Evolutionary conservation across 2,113 vertebrate species (phyloP).

Genomic region (Erpornis zantholeuca): DNA sequence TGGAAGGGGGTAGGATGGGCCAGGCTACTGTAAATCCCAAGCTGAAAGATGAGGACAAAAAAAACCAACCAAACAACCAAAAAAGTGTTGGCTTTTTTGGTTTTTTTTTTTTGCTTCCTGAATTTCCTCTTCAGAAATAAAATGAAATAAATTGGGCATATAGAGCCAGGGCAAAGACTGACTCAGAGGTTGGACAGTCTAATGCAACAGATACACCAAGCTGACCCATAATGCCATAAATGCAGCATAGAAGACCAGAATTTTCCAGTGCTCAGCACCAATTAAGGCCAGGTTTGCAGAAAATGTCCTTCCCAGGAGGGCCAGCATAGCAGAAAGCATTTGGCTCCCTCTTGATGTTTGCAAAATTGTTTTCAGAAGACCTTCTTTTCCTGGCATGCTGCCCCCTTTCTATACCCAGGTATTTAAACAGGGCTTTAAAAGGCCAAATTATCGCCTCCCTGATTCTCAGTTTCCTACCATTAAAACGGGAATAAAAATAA

Average conservation of each 20-base stretch:
- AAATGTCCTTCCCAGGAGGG: constrained; percentile 27
- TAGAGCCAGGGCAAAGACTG: background rate
- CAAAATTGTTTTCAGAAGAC: constrained; percentile 38
- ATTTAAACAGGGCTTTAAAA: constrained; percentile 2
- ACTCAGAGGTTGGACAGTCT: background rate
- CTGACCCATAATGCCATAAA: constrained; percentile 1
- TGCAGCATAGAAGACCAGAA: background rate
- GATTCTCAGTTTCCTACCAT: background rate
- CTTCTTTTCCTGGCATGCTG: constrained; percentile 2
- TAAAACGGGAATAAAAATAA: background rate
- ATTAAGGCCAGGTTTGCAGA: constrained; percentile 47
- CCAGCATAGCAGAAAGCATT: constrained; percentile 16
- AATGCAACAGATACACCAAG: background rate
- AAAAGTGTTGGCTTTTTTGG: too few species aligned
- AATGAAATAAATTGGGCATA: background rate
- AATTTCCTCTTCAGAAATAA: background rate
- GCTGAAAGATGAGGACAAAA: background rate
- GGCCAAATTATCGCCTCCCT: background rate
- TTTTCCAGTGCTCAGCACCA: constrained; percentile 46
- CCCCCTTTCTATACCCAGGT: background rate
- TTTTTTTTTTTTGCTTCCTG: background rate
- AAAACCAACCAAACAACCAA: background rate
- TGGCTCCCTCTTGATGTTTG: constrained; percentile 36
- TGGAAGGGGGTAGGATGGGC: constrained; percentile 27
- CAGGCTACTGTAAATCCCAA: background rate